phyloP scores from a whole-genome alignment of 2,113 vertebrate species.

The Perccottus glenii region DNA sequence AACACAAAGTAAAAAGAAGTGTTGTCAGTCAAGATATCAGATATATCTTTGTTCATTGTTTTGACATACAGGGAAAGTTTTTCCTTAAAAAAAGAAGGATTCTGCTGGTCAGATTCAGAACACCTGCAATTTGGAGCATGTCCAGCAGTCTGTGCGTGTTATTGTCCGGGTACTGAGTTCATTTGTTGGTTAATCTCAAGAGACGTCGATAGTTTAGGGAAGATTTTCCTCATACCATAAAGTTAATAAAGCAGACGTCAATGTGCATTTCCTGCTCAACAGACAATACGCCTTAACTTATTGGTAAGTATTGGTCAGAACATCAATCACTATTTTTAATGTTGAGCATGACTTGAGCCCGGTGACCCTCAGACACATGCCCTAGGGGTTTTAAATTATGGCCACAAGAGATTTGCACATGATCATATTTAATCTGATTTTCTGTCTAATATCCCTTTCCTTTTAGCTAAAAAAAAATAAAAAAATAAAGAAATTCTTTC shows the following conservation, averaged over 20 bases:
- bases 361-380: constrained; percentile 11
- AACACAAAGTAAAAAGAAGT: constrained; percentile 25
- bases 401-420: constrained; percentile 19
- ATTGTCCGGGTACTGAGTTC: constrained; percentile 51
- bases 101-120: not conserved
- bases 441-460: not conserved
- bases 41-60: constrained; percentile 13
- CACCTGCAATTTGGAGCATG: constrained; percentile 2
- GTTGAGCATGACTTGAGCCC: not conserved
- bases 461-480: not conserved
- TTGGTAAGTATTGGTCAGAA: too few species aligned
- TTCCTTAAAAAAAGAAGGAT: not conserved
- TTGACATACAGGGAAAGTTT: not conserved
- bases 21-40: constrained; percentile 20
- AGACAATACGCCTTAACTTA: constrained; percentile 10
- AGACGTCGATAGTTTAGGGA: constrained; percentile 35
- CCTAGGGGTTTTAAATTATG: constrained; percentile 19
- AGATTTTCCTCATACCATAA: constrained; percentile 63
- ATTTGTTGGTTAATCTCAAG: constrained; percentile 41
- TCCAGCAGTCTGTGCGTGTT: constrained; percentile 6
- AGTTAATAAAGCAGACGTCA: constrained; percentile 55
- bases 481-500: too few species aligned
- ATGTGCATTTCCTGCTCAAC: constrained; percentile 26
- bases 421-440: not conserved
- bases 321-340: constrained; percentile 7